Evolutionary conservation across 2,797 vertebrate species (phyloP), one percentile per base, ranked within the genome.

Genomic region (Alca torda): DNA sequence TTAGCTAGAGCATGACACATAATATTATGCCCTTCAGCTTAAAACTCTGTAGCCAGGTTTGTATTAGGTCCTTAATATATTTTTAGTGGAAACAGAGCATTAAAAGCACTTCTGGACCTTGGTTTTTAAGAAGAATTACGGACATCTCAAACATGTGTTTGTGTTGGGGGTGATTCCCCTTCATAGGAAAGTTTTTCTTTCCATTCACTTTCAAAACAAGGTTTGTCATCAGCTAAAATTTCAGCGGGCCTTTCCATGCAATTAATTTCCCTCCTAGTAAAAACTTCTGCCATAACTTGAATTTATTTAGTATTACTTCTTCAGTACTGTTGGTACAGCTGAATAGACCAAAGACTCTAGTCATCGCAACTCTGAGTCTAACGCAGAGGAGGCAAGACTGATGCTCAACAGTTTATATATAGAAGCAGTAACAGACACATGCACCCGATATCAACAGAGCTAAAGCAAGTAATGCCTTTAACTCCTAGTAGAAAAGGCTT

Each of bases 361-460:
- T n/a, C 20, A 37, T 85, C 48, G n/a, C 50, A 86, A 9, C 31
- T 81, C 54, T 59, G 70, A 69, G 53, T 56, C 33, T 73, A 57
- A 5, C 13, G 78, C 81, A 75, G 46, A 65, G 89, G 63, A 78
- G 65, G 76, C 35, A 80, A 70, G 39, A 21, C 1, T 9, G 45
- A 54, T 84, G 69, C 69, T 53, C 45, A 86, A 9, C 57, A 39
- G 9, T 57, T 92, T 79, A 57, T 81, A 16, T 35, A 35, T 33
- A 83, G 63, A 74, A 77, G 46, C 48, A 70, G 21, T 24, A 56
- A 17, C 30, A 82, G 65, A 30, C 13, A 57, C 33, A 73, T 39
- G 67, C 0, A 12, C 33, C n/a, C 0, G 1, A 4, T 51, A 78
- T 21, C 53, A 75, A 30, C 25, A 72, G n/a, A 72, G 20, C 26